Percentiles rank a stretch among this genome's conserved stretches.
phyloP scores from a whole-genome alignment of 2,113 vertebrate genomes.

The Vireo altiloquus region DNA sequence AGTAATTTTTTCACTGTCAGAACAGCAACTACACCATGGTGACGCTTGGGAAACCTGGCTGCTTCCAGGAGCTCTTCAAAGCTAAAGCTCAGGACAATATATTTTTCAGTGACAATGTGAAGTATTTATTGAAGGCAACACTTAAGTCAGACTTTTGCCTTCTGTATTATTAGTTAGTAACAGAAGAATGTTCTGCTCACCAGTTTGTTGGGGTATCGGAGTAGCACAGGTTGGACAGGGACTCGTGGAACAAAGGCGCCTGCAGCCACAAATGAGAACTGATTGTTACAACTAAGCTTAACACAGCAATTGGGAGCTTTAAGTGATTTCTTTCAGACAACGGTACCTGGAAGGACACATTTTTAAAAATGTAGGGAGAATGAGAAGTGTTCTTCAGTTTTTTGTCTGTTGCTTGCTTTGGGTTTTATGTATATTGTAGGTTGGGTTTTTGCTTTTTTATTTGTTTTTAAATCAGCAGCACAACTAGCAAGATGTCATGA shows the following conservation, averaged over 20 bases:
- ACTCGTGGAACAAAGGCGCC: slow-evolving; percentile 92
- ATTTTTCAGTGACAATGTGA: neutral
- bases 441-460: neutral
- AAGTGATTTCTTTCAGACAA: neutral
- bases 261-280: slow-evolving; percentile 56
- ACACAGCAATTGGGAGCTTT: neutral
- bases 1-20: neutral
- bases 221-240: slow-evolving; percentile 90
- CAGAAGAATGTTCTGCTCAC: slow-evolving; percentile 66
- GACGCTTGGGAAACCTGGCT: neutral
- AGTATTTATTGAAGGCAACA: neutral
- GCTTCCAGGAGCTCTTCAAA: neutral
- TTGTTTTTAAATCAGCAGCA: neutral
- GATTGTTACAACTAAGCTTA: neutral
- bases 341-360: neutral
- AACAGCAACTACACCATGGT: neutral
- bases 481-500: neutral
- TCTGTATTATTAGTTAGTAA: neutral
- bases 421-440: neutral
- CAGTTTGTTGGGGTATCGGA: slow-evolving; percentile 90
- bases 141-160: neutral
- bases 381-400: neutral
- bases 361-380: neutral
- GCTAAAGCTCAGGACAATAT: neutral
- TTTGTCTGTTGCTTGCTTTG: neutral